Conservation (phyloP, 2,888 invertebrate species). For the Pterostichus madidus region DNA sequence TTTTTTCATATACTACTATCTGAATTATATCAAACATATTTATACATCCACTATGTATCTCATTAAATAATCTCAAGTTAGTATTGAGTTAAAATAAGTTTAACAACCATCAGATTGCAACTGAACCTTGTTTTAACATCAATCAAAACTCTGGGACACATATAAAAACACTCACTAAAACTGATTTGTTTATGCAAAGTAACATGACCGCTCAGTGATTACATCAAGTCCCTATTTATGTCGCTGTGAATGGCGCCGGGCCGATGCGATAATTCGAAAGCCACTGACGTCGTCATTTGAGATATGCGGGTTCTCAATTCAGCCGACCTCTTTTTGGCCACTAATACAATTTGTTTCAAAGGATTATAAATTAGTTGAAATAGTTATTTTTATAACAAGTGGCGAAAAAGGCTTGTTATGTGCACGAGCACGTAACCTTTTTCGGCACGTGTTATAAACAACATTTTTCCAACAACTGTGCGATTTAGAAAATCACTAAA, state of each 20-base stretch:
- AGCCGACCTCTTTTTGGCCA: neutral
- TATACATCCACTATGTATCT: neutral
- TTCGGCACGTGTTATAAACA: too few relatives aligned
- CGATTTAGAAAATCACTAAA: too few relatives aligned
- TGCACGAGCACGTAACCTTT: too few relatives aligned
- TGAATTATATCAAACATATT: conserved; percentile 31
- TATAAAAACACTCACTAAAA: conserved; percentile 26
- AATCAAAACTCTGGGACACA: conserved; percentile 25
- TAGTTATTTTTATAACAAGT: too few relatives aligned
- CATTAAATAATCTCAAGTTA: neutral
- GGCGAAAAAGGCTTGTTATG: too few relatives aligned
- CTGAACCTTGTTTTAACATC: neutral
- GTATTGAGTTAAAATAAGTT: neutral
- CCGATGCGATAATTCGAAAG: conserved; percentile 23
- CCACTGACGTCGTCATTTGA: neutral
- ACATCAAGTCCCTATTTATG: conserved; percentile 41
- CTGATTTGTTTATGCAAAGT: conserved; percentile 47
- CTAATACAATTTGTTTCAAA: too few relatives aligned
- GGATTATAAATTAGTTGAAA: too few relatives aligned
- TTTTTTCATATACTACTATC: neutral
- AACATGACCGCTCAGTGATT: conserved; percentile 49
- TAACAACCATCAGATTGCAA: neutral
- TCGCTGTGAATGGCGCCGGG: neutral
- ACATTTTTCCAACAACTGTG: too few relatives aligned
- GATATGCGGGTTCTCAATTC: neutral